phyloP scores from a whole-genome alignment of 2,113 vertebrate genomes.

The Phyllopteryx taeniolatus region DNA sequence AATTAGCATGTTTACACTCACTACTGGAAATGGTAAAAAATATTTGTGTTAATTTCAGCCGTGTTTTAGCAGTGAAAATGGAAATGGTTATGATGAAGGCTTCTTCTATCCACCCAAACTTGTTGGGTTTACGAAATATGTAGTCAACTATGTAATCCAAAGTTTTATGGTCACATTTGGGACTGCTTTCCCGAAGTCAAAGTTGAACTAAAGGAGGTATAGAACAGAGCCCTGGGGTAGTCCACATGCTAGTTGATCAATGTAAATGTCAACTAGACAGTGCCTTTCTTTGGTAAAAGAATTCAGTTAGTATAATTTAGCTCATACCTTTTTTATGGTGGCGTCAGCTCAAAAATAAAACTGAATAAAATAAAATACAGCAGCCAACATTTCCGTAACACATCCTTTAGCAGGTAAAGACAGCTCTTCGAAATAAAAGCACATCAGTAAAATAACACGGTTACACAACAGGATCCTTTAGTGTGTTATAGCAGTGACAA shows the following conservation, averaged over 20 bases:
- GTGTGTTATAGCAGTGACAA: too few species aligned
- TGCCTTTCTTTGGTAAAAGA: too few species aligned
- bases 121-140: neutral
- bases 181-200: neutral
- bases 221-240: neutral
- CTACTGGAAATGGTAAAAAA: slow-evolving; percentile 4
- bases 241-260: neutral
- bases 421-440: too few species aligned
- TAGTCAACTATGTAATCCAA: neutral
- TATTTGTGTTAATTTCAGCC: neutral
- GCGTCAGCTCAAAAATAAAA: too few species aligned
- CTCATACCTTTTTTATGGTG: too few species aligned
- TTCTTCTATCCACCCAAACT: neutral
- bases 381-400: too few species aligned
- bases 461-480: too few species aligned
- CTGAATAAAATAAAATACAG: too few species aligned
- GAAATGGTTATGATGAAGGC: neutral
- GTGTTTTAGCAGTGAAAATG: neutral
- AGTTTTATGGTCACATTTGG: neutral
- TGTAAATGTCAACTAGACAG: neutral
- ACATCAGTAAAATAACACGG: too few species aligned
- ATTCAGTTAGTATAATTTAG: too few species aligned
- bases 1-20: neutral
- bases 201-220: neutral
- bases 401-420: too few species aligned